phyloP scores from a whole-genome alignment of 2,797 vertebrate species.

The Anas bahamensis region DNA sequence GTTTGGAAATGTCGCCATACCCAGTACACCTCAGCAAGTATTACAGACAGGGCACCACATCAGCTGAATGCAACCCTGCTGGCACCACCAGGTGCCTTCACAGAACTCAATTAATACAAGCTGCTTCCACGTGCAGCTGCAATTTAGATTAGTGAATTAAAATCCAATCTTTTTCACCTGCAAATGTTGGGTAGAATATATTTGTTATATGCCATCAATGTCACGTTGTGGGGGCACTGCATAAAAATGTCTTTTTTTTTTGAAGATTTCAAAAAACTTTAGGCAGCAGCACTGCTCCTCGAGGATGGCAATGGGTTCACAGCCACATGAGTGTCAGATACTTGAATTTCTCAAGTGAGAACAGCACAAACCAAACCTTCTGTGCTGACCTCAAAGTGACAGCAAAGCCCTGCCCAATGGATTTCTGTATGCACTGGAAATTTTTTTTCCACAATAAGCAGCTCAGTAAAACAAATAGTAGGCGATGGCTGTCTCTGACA shows the following conservation, averaged over 20 bases:
- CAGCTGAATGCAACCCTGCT: not conserved
- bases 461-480: not conserved
- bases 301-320: not conserved
- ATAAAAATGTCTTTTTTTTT: not conserved
- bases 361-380: constrained; percentile 7
- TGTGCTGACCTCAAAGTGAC: not conserved
- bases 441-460: constrained; percentile 5
- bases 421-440: not conserved
- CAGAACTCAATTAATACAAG: not conserved
- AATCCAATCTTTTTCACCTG: not conserved
- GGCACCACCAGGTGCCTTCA: not conserved
- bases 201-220: not conserved
- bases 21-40: rapidly evolving
- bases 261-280: not conserved
- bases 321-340: not conserved
- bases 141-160: not conserved
- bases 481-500: not conserved
- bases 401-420: not conserved
- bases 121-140: not conserved
- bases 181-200: not conserved
- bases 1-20: not conserved
- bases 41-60: not conserved
- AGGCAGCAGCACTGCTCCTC: not conserved
- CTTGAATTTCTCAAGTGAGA: not conserved
- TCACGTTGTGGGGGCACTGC: not conserved